These are phyloP conservation scores for Cataglyphis livida DNA, from an alignment of 2,888 invertebrate species.

Conservation along the genomic window DNA sequence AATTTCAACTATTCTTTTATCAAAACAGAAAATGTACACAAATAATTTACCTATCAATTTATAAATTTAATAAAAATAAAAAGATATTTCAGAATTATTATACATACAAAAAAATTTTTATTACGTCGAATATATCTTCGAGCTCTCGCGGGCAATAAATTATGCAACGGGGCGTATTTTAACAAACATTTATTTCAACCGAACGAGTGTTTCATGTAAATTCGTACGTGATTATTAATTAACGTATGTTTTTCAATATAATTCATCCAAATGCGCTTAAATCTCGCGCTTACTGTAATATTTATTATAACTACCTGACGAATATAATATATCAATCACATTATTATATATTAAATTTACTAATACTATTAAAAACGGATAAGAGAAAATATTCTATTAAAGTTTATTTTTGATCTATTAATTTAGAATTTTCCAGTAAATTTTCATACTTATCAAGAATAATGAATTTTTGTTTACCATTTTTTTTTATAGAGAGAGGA, in stretches of 20 bases:
- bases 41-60: conserved; percentile 12
- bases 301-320: conserved; percentile 9
- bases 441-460: neutral
- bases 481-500: neutral
- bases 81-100: conserved; percentile 32
- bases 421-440: neutral
- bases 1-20: conserved; percentile 27
- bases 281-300: conserved; percentile 22
- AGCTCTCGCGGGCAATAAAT: neutral
- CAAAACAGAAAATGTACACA: conserved; percentile 17
- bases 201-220: conserved; percentile 35
- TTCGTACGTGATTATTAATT: conserved; percentile 37
- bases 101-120: neutral
- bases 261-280: conserved; percentile 21
- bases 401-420: neutral
- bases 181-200: conserved; percentile 17
- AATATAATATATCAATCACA: neutral
- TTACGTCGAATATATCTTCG: neutral
- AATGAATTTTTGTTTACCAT: neutral
- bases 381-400: neutral
- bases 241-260: conserved; percentile 24
- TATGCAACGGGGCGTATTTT: conserved; percentile 20
- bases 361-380: neutral
- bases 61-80: conserved; percentile 4
- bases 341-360: neutral